phyloP scores from a whole-genome alignment of 2,888 invertebrate species.

The Yponomeuta evonymella region DNA sequence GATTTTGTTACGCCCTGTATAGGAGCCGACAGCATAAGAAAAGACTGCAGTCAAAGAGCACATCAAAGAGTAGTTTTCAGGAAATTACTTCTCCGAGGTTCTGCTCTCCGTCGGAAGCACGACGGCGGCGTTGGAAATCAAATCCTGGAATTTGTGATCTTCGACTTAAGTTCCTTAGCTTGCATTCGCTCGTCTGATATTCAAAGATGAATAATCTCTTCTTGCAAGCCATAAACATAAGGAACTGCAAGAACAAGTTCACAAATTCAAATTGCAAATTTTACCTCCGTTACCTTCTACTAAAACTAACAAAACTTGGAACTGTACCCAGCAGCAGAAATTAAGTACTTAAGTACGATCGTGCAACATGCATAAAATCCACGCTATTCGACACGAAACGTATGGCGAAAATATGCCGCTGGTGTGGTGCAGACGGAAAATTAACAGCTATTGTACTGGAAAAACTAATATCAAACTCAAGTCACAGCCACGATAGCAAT shows the following conservation, averaged over 20 bases:
- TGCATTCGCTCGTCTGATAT: neutral
- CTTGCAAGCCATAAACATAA: neutral
- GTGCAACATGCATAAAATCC: slow-evolving; percentile 8
- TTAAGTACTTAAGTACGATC: neutral
- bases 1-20: too few species aligned
- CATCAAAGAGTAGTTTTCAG: too few species aligned
- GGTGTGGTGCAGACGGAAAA: neutral
- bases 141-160: too few species aligned
- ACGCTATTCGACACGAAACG: neutral
- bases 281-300: neutral
- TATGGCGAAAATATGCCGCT: neutral
- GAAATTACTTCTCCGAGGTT: too few species aligned
- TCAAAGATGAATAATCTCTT: neutral
- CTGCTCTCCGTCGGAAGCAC: too few species aligned
- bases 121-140: too few species aligned
- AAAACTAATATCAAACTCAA: slow-evolving; percentile 15
- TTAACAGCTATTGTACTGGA: neutral
- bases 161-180: neutral
- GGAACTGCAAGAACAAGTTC: slow-evolving; percentile 1
- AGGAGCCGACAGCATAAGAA: too few species aligned
- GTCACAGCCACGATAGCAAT: slow-evolving; percentile 17
- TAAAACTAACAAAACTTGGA: slow-evolving; percentile 2
- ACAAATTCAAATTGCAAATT: slow-evolving; percentile 7
- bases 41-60: too few species aligned
- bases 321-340: neutral